Percentiles rank a stretch among this genome's conserved stretches.
phyloP scores from a whole-genome alignment of 2,797 vertebrate genomes.

The Cryptoblepharus egeriae region DNA sequence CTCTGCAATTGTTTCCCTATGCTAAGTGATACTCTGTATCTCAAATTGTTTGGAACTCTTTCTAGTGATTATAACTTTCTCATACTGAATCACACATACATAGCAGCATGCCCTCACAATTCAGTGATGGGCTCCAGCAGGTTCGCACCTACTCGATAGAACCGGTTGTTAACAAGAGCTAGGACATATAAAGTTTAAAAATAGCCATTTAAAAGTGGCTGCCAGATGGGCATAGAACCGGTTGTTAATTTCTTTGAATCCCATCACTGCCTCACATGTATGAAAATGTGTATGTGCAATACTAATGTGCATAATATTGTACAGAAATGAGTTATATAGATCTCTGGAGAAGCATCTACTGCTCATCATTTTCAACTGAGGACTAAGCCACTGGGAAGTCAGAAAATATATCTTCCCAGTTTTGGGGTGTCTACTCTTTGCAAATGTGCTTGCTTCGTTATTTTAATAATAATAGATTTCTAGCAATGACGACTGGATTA shows the following conservation, averaged over 20 bases:
- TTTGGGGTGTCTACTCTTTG: not conserved
- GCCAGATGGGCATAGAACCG: no score
- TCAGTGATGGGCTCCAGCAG: no score
- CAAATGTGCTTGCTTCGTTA: not conserved
- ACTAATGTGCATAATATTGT: not conserved
- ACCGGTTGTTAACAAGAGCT: no score
- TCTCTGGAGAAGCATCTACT: not conserved
- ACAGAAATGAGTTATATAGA: not conserved
- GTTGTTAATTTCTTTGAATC: no score
- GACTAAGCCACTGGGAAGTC: not conserved
- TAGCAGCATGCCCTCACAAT: not conserved
- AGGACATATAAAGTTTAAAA: no score
- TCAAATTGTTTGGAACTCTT: not conserved
- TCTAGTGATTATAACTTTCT: not conserved
- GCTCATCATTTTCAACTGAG: not conserved
- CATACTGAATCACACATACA: not conserved
- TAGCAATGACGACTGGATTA: not conserved
- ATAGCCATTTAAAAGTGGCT: no score
- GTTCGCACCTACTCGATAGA: no score
- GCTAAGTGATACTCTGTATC: not conserved
- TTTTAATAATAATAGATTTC: not conserved
- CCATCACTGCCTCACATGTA: no score
- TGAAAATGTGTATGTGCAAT: not conserved
- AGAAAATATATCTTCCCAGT: not conserved
- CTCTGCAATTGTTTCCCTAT: not conserved